Conservation (phyloP, 2,113 vertebrate species). For the Embiotoca jacksoni region DNA sequence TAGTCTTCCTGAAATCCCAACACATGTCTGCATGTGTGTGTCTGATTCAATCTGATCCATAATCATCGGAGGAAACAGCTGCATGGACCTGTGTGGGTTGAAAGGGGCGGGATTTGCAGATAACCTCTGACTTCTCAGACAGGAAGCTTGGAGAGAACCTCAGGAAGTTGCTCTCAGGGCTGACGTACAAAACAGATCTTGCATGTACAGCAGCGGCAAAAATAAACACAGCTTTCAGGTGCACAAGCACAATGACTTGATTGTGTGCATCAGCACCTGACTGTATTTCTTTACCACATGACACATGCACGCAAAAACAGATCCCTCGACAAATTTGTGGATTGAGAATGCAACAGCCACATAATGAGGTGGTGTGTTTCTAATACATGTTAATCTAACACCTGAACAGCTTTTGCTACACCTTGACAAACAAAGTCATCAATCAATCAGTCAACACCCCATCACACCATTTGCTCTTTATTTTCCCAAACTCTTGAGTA, state of each 20-base stretch:
- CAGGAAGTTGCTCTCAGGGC: constrained; percentile 77
- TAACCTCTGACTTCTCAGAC: constrained; percentile 78
- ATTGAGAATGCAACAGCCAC: constrained; percentile 12
- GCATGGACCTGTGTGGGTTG: constrained; percentile 59
- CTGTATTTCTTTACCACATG: background rate
- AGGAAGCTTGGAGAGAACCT: constrained; percentile 75
- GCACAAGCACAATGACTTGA: constrained; percentile 60
- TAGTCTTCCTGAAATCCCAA: constrained; percentile 52
- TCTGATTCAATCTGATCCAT: constrained; percentile 43
- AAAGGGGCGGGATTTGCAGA: constrained; percentile 64
- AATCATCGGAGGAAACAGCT: constrained; percentile 83
- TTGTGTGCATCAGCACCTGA: constrained; percentile 33
- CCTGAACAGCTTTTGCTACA: constrained; percentile 60
- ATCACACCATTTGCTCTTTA: constrained; percentile 52
- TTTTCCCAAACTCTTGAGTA: constrained; percentile 56
- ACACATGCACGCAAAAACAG: background rate
- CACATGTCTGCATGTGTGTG: constrained; percentile 18
- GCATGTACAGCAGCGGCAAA: constrained; percentile 35
- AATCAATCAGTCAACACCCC: constrained; percentile 72
- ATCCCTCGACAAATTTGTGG: constrained; percentile 10
- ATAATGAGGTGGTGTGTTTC: constrained; percentile 38
- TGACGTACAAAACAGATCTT: constrained; percentile 59
- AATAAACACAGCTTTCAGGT: constrained; percentile 73
- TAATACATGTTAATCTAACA: constrained; percentile 53
- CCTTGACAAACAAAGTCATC: constrained; percentile 59